A percentile compares a stretch with the other conserved stretches of the same genome.
These are phyloP conservation scores for Pachyseris speciosa DNA, from an alignment of 64 coral and sea anemone genomes.

Conservation along the genomic window DNA sequence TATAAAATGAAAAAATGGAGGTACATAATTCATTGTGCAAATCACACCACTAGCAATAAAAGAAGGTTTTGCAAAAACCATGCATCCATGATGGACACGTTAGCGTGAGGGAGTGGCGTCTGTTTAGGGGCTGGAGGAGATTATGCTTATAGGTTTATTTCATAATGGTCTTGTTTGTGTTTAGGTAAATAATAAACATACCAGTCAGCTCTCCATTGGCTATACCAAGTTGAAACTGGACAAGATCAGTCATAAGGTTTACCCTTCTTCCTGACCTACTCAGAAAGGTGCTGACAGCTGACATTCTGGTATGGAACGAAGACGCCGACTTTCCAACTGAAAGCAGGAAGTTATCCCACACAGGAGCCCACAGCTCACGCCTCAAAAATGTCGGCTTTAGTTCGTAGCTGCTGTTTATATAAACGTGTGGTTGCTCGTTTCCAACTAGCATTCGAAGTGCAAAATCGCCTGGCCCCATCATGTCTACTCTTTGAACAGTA, in stretches of 20 bases:
- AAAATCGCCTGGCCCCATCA: not conserved
- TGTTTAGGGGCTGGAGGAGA: too few species aligned
- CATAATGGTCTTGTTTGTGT: not conserved
- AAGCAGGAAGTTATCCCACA: slow-evolving; percentile 81
- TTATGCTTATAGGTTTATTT: not conserved
- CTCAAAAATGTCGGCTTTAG: slow-evolving; percentile 58
- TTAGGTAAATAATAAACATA: not conserved
- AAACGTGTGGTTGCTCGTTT: slow-evolving; percentile 59
- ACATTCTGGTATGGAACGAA: slow-evolving; percentile 70
- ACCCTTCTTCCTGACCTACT: slow-evolving; percentile 76
- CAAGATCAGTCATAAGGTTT: slow-evolving; percentile 65
- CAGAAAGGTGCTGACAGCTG: slow-evolving; percentile 65
- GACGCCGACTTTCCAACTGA: slow-evolving; percentile 66
- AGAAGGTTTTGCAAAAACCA: too few species aligned
- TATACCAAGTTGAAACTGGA: slow-evolving; percentile 76
- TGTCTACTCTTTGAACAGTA: not conserved
- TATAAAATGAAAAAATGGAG: too few species aligned
- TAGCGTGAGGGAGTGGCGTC: too few species aligned
- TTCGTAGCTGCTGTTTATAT: slow-evolving; percentile 74
- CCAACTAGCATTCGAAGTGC: slow-evolving; percentile 8
- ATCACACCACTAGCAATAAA: too few species aligned
- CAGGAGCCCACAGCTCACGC: slow-evolving; percentile 63
- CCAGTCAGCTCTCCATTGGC: slow-evolving; percentile 75
- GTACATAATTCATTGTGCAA: too few species aligned
- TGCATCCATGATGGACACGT: too few species aligned